Percentiles rank a stretch among this genome's conserved stretches.
phyloP scores from a whole-genome alignment of 30 jellyfish, hydroid and myxozoan genomes.

The Chrysaora quinquecirrha region DNA sequence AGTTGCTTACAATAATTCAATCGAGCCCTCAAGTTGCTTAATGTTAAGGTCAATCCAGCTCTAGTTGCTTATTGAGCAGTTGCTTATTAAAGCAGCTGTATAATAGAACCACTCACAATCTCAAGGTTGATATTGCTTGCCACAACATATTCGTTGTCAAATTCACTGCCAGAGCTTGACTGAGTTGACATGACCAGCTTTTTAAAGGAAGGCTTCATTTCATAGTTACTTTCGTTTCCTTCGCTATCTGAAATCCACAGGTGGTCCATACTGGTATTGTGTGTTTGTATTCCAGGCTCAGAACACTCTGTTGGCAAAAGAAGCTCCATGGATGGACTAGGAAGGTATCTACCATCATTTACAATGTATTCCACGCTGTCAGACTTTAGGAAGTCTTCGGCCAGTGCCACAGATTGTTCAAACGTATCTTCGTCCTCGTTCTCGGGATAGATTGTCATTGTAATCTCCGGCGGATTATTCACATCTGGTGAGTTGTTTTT shows the following conservation, averaged over 20 bases:
- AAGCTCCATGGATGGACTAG: background rate
- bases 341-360: background rate
- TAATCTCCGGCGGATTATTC: background rate
- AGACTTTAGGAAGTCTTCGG: background rate
- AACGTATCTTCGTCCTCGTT: background rate
- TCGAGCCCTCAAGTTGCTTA: no score
- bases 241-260: conserved; percentile 12
- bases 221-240: background rate
- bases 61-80: no score
- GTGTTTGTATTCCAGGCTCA: background rate
- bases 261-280: background rate
- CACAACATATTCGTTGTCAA: background rate
- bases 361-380: background rate
- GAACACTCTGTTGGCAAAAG: background rate
- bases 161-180: background rate
- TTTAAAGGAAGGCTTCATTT: background rate
- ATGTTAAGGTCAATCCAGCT: no score
- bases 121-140: background rate
- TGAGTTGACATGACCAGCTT: background rate
- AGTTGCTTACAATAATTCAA: no score
- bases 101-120: background rate
- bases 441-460: background rate
- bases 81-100: no score
- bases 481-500: no score
- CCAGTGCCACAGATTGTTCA: background rate